phyloP scores from a whole-genome alignment of 2,113 vertebrate species.

The Sebastes schlegelii region DNA sequence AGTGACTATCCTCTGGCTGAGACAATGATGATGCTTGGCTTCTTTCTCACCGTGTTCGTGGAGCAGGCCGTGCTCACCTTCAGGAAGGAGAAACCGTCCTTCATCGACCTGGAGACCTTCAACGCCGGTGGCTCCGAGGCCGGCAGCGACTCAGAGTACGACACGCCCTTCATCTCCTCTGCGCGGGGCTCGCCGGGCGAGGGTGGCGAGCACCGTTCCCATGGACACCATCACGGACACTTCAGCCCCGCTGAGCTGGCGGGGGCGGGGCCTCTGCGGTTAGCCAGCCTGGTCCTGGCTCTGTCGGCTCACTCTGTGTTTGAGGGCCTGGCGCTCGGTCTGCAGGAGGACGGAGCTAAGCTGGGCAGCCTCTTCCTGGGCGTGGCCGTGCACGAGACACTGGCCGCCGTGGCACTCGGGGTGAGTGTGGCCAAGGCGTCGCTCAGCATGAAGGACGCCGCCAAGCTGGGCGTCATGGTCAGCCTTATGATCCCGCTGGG shows the following conservation, averaged over 20 bases:
- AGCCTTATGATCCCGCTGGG: conserved; percentile 93
- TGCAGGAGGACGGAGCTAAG: conserved; percentile 89
- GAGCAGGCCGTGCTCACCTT: conserved; percentile 92
- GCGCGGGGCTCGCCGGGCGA: conserved; percentile 23
- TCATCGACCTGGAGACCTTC: conserved; percentile 95
- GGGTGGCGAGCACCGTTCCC: background rate
- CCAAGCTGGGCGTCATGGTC: conserved; percentile 86
- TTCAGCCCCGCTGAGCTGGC: conserved; percentile 82
- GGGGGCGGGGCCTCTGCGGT: conserved; percentile 84
- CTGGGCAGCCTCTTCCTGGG: conserved; percentile 89
- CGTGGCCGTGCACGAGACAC: conserved; percentile 90
- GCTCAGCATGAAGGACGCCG: conserved; percentile 84
- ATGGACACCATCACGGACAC: conserved; percentile 76
- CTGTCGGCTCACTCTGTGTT: conserved; percentile 91
- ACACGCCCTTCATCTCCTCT: conserved; percentile 88
- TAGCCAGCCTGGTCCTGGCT: conserved; percentile 89
- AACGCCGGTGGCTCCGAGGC: conserved; percentile 89
- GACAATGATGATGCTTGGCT: conserved; percentile 92
- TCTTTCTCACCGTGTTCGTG: conserved; percentile 92
- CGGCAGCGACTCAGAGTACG: conserved; percentile 94
- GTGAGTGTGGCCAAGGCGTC: conserved; percentile 88
- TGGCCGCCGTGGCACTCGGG: conserved; percentile 90
- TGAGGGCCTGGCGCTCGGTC: conserved; percentile 92
- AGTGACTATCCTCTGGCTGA: conserved; percentile 91
- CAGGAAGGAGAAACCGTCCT: conserved; percentile 90